Evolutionary conservation across 2,888 invertebrate genomes (phyloP).

Genomic region (Auanema freiburgensis): DNA sequence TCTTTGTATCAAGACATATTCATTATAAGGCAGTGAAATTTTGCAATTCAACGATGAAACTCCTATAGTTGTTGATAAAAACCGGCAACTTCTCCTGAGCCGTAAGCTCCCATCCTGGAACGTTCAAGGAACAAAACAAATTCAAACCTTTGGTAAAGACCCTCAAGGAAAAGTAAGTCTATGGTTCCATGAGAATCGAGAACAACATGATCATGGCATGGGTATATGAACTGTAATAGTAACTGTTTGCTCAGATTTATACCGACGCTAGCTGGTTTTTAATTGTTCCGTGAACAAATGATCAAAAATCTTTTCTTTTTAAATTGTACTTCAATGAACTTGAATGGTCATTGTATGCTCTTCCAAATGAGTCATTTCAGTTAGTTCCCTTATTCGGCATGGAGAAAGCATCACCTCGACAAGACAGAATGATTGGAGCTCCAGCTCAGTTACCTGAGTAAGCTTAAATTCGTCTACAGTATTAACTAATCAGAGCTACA

Average conservation of each 20-base stretch:
- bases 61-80: constrained; percentile 34
- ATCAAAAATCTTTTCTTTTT: no score
- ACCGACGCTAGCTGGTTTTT: no score
- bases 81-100: constrained; percentile 32
- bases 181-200: no score
- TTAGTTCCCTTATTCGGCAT: constrained; percentile 19
- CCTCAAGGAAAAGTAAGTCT: constrained; percentile 25
- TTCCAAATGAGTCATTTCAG: constrained; percentile 8
- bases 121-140: constrained; percentile 19
- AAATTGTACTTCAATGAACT: no score
- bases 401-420: constrained; percentile 6
- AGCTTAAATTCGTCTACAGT: background rate
- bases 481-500: background rate
- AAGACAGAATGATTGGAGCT: background rate
- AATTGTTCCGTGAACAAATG: no score
- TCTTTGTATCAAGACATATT: background rate
- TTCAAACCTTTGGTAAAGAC: constrained; percentile 34
- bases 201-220: no score
- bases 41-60: constrained; percentile 26
- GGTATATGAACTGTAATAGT: no score
- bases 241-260: no score
- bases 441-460: constrained; percentile 2
- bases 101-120: constrained; percentile 33
- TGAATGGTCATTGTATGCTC: no score
- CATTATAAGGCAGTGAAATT: constrained; percentile 9